These are phyloP conservation scores for Adineta ricciae DNA, from an alignment of 2,888 invertebrate species.

Conservation along the genomic window DNA sequence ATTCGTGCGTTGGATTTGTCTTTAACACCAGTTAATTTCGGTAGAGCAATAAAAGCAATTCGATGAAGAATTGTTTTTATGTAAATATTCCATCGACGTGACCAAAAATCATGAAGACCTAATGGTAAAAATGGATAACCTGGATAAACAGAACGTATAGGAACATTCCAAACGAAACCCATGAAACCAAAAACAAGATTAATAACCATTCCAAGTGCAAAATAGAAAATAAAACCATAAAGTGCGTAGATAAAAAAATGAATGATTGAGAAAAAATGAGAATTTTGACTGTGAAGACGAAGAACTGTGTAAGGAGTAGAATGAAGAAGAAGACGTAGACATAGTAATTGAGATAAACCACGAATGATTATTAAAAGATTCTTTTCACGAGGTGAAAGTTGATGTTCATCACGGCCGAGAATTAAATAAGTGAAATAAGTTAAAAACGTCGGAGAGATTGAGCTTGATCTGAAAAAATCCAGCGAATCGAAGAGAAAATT, in stretches of 20 bases:
- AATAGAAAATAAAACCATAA: constrained; percentile 13
- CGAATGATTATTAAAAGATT: neutral
- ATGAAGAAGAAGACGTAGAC: neutral
- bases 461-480: neutral
- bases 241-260: neutral
- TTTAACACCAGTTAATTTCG: neutral
- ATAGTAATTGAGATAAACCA: neutral
- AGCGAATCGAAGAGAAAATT: no score
- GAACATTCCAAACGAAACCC: constrained; percentile 2
- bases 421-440: neutral
- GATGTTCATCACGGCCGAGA: neutral
- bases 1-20: neutral
- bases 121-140: neutral
- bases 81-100: constrained; percentile 15
- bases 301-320: neutral
- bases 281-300: neutral
- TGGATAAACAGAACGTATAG: neutral
- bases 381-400: neutral
- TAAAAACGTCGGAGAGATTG: neutral
- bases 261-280: neutral
- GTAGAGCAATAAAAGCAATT: constrained; percentile 8
- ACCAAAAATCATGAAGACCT: constrained; percentile 18
- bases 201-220: neutral
- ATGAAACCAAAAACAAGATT: neutral
- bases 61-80: neutral